Conservation (phyloP, 2,888 invertebrate species). For the Julus scanicus region DNA sequence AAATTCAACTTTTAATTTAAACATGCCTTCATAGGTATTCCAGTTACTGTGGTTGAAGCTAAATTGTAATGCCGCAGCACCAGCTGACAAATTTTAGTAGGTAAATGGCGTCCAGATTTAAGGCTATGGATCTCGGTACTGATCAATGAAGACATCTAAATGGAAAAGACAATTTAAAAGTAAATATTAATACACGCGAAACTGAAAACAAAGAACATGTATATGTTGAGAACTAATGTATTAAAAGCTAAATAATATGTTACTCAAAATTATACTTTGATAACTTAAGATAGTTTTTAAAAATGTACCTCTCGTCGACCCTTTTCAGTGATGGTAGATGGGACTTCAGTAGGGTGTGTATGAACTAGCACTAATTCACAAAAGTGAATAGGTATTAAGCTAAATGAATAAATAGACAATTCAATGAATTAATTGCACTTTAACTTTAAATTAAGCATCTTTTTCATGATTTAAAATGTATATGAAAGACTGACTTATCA, state of each 20-base stretch:
- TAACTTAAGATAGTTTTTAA: not conserved
- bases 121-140: conserved; percentile 60
- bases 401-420: conserved; percentile 59
- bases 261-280: too few relatives aligned
- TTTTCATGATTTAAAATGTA: conserved; percentile 53
- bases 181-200: not conserved
- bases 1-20: not conserved
- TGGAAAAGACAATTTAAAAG: conserved; percentile 23
- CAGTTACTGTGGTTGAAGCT: conserved; percentile 95
- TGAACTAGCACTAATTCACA: conserved; percentile 92
- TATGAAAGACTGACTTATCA: conserved; percentile 70
- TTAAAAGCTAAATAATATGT: too few relatives aligned
- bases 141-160: conserved; percentile 61
- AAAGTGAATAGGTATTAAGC: conserved; percentile 81
- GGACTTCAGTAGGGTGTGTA: conserved; percentile 83
- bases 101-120: conserved; percentile 61
- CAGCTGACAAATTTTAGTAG: conserved; percentile 65
- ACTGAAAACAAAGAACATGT: too few relatives aligned
- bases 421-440: conserved; percentile 50
- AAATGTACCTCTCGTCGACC: conserved; percentile 74
- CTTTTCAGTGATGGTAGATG: conserved; percentile 80
- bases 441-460: not conserved
- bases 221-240: too few relatives aligned
- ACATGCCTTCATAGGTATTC: conserved; percentile 93
- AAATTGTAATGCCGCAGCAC: conserved; percentile 82